These are phyloP conservation scores for Drosophila albomicans DNA, from an alignment of 1,140 invertebrate genomes.

Conservation along the genomic window DNA sequence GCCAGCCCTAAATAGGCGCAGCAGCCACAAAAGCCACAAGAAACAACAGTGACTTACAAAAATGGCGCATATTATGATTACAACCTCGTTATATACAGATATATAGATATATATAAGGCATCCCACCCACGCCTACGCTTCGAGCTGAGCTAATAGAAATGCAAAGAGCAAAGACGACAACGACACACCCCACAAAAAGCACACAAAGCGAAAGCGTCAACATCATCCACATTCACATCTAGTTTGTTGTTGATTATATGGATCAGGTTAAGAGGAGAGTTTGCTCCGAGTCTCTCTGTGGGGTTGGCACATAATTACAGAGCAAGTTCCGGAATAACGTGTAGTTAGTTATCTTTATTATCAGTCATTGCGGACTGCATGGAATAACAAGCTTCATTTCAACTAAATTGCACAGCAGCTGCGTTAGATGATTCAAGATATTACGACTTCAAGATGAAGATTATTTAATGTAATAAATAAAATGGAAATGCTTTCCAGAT, in stretches of 20 bases:
- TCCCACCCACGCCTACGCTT: constrained; percentile 25
- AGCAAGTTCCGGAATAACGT: constrained; percentile 18
- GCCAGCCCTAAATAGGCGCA: constrained; percentile 14
- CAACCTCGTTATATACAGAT: constrained; percentile 14
- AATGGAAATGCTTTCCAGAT: no score
- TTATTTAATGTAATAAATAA: no score
- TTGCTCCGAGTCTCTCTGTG: no score
- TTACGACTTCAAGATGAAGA: no score
- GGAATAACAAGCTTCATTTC: background rate
- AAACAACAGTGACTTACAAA: constrained; percentile 34
- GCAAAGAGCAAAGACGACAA: constrained; percentile 5
- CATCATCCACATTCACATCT: no score
- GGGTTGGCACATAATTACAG: constrained; percentile 18
- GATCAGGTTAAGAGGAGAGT: constrained; percentile 5
- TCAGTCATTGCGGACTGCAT: constrained; percentile 2
- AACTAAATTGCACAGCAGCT: no score
- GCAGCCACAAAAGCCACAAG: constrained; percentile 41
- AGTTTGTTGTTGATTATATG: constrained; percentile 32
- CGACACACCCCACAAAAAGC: constrained; percentile 41
- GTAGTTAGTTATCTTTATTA: constrained; percentile 25
- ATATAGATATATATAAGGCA: background rate
- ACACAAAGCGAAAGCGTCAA: constrained; percentile 12
- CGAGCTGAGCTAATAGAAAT: constrained; percentile 2
- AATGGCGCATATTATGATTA: constrained; percentile 49
- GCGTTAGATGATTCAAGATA: no score